Evolutionary conservation across 2,888 invertebrate species (phyloP).

Genomic region (Brachyptera putata): DNA sequence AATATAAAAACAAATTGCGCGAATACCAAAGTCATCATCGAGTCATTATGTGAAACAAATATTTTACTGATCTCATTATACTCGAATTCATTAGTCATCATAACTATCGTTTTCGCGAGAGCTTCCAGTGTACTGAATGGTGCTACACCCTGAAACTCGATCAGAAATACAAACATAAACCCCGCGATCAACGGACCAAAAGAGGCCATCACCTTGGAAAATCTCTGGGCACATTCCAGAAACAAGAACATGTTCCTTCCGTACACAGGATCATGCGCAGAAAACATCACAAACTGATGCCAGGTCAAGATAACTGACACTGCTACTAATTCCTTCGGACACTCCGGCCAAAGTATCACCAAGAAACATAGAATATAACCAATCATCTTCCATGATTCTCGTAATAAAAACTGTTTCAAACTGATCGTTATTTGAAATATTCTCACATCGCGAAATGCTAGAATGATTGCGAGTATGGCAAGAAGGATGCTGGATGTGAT

Average conservation of each 20-base stretch:
- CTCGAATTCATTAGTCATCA: constrained; percentile 59
- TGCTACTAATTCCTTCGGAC: constrained; percentile 52
- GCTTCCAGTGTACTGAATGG: constrained; percentile 54
- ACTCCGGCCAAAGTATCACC: no score
- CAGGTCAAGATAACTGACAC: constrained; percentile 52
- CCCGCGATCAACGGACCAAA: constrained; percentile 51
- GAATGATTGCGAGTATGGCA: no score
- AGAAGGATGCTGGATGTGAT: no score
- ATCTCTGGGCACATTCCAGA: constrained; percentile 52
- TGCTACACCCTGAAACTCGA: constrained; percentile 51
- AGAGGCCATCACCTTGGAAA: constrained; percentile 49
- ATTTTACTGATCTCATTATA: constrained; percentile 50
- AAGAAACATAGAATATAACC: no score
- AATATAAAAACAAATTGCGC: constrained; percentile 51
- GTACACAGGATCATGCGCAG: constrained; percentile 54
- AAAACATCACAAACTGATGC: constrained; percentile 54
- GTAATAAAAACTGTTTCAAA: no score
- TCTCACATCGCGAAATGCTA: no score
- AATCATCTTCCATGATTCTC: no score
- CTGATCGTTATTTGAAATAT: no score
- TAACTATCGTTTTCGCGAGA: constrained; percentile 54
- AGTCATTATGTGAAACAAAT: constrained; percentile 41
- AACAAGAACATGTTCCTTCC: constrained; percentile 59
- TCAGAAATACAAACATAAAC: constrained; percentile 54
- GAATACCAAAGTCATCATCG: constrained; percentile 46